These are phyloP conservation scores for Leptinotarsa defecta DNA, from an alignment of 1,140 invertebrate species.

Conservation along the genomic window DNA sequence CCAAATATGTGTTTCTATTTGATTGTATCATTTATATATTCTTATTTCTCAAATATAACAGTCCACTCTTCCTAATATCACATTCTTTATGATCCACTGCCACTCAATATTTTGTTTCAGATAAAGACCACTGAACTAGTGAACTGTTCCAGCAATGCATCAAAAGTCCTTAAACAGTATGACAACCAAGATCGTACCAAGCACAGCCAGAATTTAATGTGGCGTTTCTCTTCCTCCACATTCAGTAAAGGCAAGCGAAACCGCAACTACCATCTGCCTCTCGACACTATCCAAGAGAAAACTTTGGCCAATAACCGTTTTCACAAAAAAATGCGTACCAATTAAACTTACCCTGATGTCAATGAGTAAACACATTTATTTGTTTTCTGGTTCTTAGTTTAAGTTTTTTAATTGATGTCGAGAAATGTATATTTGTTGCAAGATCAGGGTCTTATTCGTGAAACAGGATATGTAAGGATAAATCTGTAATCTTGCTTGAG, in stretches of 20 bases:
- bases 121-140: constrained; percentile 20
- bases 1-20: no score
- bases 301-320: background rate
- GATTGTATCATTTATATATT: no score
- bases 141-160: constrained; percentile 22
- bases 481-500: no score
- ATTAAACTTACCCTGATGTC: background rate
- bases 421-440: background rate
- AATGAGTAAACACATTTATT: background rate
- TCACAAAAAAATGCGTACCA: constrained; percentile 8
- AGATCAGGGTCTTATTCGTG: background rate
- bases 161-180: constrained; percentile 17
- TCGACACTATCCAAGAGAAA: constrained; percentile 20
- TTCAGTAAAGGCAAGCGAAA: constrained; percentile 7
- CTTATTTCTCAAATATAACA: no score
- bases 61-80: no score
- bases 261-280: constrained; percentile 18
- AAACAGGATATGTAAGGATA: background rate
- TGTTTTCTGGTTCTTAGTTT: background rate
- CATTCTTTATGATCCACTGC: no score
- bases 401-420: background rate
- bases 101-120: constrained; percentile 1
- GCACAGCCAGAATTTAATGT: constrained; percentile 8
- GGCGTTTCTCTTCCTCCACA: constrained; percentile 15
- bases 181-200: constrained; percentile 18